Evolutionary conservation across 2,888 invertebrate species (phyloP).

Genomic region (Parnassius glacialis): DNA sequence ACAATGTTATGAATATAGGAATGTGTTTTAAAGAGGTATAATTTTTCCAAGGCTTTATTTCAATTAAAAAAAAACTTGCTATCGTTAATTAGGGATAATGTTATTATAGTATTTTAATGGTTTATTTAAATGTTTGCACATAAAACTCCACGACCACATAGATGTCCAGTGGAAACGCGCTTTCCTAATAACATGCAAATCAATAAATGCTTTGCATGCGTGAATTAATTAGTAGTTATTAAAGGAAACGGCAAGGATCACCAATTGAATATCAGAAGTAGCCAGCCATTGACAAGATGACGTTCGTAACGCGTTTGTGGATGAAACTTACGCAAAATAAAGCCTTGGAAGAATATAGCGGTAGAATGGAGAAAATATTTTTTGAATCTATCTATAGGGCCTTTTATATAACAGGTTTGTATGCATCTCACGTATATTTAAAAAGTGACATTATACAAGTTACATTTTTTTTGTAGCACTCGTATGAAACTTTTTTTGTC

Average conservation of each 20-base stretch:
- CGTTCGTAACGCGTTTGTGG: slow-evolving; percentile 42
- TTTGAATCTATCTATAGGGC: slow-evolving; percentile 62
- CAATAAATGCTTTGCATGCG: slow-evolving; percentile 19
- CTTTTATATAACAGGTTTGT: slow-evolving; percentile 55
- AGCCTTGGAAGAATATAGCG: slow-evolving; percentile 56
- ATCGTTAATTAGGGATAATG: too few species aligned
- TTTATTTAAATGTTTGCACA: too few species aligned
- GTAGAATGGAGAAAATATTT: slow-evolving; percentile 55
- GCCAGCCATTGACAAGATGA: slow-evolving; percentile 40
- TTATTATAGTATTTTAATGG: too few species aligned
- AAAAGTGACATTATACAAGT: too few species aligned
- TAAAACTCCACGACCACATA: background rate
- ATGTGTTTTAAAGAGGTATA: too few species aligned
- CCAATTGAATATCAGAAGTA: slow-evolving; percentile 11
- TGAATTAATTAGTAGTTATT: slow-evolving; percentile 20
- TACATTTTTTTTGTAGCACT: too few species aligned
- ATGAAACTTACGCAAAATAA: slow-evolving; percentile 51
- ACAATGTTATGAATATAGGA: too few species aligned
- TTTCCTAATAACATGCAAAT: slow-evolving; percentile 10
- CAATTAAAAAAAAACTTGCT: too few species aligned
- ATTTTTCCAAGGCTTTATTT: too few species aligned
- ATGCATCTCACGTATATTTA: too few species aligned
- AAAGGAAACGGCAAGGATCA: slow-evolving; percentile 11
- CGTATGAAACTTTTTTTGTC: too few species aligned
- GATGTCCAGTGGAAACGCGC: slow-evolving; percentile 15